These are phyloP conservation scores for Solenodon paradoxus DNA, from an alignment of 2,113 vertebrate genomes.

Conservation along the genomic window DNA sequence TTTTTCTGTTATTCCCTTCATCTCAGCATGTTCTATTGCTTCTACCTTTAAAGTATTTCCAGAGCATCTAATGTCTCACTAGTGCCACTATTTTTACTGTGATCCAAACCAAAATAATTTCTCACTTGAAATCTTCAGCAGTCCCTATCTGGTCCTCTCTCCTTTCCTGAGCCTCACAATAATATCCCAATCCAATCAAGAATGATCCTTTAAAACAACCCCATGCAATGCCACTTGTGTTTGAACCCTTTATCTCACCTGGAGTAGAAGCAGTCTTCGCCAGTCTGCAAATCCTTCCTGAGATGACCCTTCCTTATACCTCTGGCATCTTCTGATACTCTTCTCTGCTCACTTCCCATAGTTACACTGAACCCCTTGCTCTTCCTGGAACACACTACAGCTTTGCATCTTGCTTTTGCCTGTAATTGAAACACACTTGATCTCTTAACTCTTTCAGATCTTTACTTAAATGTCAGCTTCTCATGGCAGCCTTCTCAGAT, in stretches of 20 bases:
- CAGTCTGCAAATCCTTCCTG: neutral
- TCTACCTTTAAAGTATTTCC: neutral
- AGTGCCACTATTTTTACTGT: neutral
- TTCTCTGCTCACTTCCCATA: neutral
- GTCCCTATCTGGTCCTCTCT: neutral
- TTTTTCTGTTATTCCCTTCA: neutral
- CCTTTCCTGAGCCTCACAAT: neutral
- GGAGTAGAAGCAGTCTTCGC: neutral
- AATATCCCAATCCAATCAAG: neutral
- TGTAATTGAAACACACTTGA: neutral
- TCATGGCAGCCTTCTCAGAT: neutral
- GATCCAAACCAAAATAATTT: neutral
- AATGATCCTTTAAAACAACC: neutral
- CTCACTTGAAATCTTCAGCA: neutral
- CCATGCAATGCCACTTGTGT: neutral
- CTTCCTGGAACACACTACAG: neutral
- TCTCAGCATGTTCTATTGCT: neutral
- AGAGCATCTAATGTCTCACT: neutral
- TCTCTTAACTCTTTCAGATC: neutral
- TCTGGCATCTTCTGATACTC: neutral
- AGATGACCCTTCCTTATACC: neutral
- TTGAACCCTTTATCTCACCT: neutral
- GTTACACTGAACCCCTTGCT: neutral
- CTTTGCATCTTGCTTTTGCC: neutral
- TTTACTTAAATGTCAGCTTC: neutral